phyloP scores from a whole-genome alignment of 2,797 vertebrate genomes.

The Neostethus bicornis region DNA sequence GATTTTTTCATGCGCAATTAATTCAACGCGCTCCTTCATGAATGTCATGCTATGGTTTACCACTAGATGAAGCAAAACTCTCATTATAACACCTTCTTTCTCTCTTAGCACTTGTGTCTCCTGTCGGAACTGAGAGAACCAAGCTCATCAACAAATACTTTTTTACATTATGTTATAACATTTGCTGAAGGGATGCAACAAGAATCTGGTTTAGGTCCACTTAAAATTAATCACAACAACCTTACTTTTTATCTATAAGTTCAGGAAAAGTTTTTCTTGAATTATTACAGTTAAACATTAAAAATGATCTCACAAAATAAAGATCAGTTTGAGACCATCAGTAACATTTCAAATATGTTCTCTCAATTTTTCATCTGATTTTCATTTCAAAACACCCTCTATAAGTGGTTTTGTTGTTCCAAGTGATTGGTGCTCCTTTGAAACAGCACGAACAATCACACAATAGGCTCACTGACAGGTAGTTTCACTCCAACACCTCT shows the following conservation, averaged over 20 bases:
- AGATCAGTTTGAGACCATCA: neutral
- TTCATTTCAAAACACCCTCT: too few relatives aligned
- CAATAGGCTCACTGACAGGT: slow-evolving; percentile 64
- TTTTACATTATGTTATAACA: too few relatives aligned
- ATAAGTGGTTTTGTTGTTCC: slow-evolving; percentile 15
- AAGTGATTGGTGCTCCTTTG: slow-evolving; percentile 39
- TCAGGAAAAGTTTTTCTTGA: too few relatives aligned
- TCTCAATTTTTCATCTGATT: neutral
- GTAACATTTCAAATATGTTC: slow-evolving; percentile 14
- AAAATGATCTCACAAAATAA: neutral
- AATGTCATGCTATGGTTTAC: neutral
- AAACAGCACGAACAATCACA: slow-evolving; percentile 56
- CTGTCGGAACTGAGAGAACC: neutral
- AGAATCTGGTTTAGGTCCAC: too few relatives aligned
- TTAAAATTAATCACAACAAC: too few relatives aligned
- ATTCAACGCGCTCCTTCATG: neutral
- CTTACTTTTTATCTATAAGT: too few relatives aligned
- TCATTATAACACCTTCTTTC: neutral
- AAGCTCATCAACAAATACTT: too few relatives aligned
- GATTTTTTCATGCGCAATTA: neutral
- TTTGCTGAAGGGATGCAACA: too few relatives aligned
- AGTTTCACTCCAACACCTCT: slow-evolving; percentile 37
- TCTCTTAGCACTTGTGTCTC: neutral
- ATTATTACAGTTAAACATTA: too few relatives aligned
- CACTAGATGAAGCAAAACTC: slow-evolving; percentile 35